A percentile compares a stretch with the other conserved stretches of the same genome.
phyloP scores from a whole-genome alignment of 2,888 invertebrate genomes.

The Sminthurides aquaticus region DNA sequence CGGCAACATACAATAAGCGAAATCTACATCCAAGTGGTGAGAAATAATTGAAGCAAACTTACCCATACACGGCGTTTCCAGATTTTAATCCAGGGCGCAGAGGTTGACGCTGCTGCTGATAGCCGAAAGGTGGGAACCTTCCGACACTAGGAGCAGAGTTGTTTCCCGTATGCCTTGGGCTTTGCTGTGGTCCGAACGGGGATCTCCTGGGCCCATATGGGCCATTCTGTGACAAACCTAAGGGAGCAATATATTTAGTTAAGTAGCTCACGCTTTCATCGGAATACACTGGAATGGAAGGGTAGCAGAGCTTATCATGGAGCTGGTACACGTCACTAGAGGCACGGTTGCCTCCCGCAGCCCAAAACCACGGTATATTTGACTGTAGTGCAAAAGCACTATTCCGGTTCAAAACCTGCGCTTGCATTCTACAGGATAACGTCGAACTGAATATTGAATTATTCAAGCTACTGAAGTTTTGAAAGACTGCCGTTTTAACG shows the following conservation, averaged over 20 bases:
- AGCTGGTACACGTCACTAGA: neutral
- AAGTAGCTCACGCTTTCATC: neutral
- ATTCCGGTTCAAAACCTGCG: neutral
- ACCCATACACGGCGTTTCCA: constrained; percentile 42
- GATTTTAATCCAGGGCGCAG: constrained; percentile 39
- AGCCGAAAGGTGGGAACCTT: constrained; percentile 42
- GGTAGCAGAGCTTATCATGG: neutral
- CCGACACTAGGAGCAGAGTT: constrained; percentile 38
- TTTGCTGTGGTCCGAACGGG: constrained; percentile 39
- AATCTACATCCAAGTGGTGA: neutral
- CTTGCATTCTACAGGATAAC: neutral
- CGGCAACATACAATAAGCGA: no score
- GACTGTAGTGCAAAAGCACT: neutral
- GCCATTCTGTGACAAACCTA: constrained; percentile 38
- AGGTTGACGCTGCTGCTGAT: constrained; percentile 40
- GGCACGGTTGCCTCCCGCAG: neutral
- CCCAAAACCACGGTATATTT: constrained; percentile 1
- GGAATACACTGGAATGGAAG: neutral
- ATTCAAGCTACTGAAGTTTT: no score
- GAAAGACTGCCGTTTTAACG: no score
- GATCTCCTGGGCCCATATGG: constrained; percentile 40
- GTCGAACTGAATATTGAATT: no score
- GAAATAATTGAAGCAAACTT: constrained; percentile 12
- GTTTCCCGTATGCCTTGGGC: constrained; percentile 39
- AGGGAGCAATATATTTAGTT: neutral